Conservation (phyloP, 2,113 vertebrate genomes). For the Labrus mixtus region DNA sequence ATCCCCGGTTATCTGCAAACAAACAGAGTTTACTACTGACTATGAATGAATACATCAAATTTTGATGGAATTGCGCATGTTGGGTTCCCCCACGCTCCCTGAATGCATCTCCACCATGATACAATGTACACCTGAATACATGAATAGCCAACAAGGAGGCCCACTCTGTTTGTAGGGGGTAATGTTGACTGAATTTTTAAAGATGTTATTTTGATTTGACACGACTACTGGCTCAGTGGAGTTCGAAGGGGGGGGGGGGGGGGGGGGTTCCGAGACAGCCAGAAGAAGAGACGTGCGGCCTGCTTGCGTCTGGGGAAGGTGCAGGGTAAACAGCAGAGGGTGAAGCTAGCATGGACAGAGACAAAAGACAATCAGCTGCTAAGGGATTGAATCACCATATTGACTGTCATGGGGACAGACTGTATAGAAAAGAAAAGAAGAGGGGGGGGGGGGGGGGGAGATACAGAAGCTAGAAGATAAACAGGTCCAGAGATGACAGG, state of each 20-base stretch:
- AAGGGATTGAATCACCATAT: constrained; percentile 49
- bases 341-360: constrained; percentile 41
- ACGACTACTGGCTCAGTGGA: constrained; percentile 61
- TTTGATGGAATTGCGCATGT: constrained; percentile 78
- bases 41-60: constrained; percentile 82
- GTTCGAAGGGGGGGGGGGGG: constrained; percentile 5
- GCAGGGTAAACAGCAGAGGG: constrained; percentile 55
- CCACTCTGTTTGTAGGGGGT: constrained; percentile 71
- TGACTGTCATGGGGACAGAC: constrained; percentile 52
- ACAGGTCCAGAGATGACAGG: constrained; percentile 52
- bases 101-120: constrained; percentile 75
- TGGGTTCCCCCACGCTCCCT: constrained; percentile 36
- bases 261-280: background rate
- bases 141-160: constrained; percentile 82
- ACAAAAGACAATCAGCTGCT: constrained; percentile 64
- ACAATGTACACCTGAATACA: constrained; percentile 83
- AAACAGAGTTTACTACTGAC: constrained; percentile 75
- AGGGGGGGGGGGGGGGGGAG: background rate
- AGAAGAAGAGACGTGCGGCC: constrained; percentile 4
- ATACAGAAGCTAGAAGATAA: constrained; percentile 43
- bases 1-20: constrained; percentile 81
- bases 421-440: constrained; percentile 17
- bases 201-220: constrained; percentile 81
- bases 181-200: constrained; percentile 84
- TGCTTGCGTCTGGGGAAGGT: constrained; percentile 44